phyloP scores from a whole-genome alignment of 2,888 invertebrate species.

The Yponomeuta plumbellus region DNA sequence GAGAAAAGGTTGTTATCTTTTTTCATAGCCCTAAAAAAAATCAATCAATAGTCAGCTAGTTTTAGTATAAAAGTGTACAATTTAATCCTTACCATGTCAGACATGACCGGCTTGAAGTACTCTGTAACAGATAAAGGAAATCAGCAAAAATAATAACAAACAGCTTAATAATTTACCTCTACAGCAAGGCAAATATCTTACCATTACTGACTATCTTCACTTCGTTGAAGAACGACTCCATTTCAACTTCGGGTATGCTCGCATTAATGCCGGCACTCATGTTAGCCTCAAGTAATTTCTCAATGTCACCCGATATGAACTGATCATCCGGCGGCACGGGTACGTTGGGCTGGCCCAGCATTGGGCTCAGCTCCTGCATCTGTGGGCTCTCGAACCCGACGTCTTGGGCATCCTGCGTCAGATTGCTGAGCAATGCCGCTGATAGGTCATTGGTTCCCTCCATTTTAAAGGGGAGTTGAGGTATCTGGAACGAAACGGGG shows the following conservation, averaged over 20 bases:
- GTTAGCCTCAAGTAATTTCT: slow-evolving; percentile 34
- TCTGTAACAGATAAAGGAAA: slow-evolving; percentile 34
- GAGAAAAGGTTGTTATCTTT: too few relatives aligned
- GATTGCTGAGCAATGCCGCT: slow-evolving; percentile 32
- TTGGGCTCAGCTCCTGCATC: slow-evolving; percentile 21
- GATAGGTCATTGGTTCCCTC: slow-evolving; percentile 24
- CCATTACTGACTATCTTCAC: slow-evolving; percentile 19
- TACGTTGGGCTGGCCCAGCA: slow-evolving; percentile 32
- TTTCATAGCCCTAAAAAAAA: too few relatives aligned
- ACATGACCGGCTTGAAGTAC: slow-evolving; percentile 35
- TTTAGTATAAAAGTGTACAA: neutral
- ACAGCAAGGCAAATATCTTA: neutral
- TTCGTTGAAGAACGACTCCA: slow-evolving; percentile 27
- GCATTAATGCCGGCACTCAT: neutral
- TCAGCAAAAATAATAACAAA: neutral
- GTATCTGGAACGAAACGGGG: neutral
- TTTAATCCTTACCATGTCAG: neutral
- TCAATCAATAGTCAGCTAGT: too few relatives aligned
- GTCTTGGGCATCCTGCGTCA: slow-evolving; percentile 6
- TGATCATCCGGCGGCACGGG: slow-evolving; percentile 39
- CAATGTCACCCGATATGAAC: slow-evolving; percentile 49
- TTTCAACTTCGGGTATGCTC: slow-evolving; percentile 33
- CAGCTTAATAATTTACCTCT: neutral
- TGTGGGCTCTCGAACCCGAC: neutral
- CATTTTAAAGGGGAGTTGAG: neutral